Evolutionary conservation across 2,888 invertebrate genomes (phyloP).

Genomic region (Pinctada fucata): DNA sequence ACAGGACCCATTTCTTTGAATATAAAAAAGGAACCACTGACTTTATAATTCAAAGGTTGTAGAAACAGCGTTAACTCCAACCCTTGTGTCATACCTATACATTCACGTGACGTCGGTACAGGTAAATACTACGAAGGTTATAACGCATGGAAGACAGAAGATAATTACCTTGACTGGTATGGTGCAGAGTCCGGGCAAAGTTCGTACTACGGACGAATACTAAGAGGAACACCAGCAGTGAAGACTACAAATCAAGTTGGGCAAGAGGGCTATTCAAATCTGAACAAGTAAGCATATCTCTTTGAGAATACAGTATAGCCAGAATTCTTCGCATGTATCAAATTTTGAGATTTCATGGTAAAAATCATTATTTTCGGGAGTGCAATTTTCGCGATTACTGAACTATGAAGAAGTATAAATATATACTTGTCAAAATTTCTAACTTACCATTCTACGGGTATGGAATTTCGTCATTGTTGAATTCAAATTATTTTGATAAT

Average conservation of each 20-base stretch:
- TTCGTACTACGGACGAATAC: constrained; percentile 50
- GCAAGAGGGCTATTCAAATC: constrained; percentile 51
- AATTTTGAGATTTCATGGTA: no score
- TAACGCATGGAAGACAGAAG: constrained; percentile 67
- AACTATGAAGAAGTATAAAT: no score
- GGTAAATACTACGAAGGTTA: constrained; percentile 58
- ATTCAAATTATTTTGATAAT: no score
- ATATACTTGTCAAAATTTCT: no score
- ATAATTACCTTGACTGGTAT: constrained; percentile 70
- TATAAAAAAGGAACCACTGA: no score
- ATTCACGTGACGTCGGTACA: constrained; percentile 49
- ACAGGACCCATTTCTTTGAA: no score
- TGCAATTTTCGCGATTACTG: no score
- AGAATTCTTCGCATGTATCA: no score
- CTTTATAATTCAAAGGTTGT: constrained; percentile 50
- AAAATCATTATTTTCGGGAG: no score
- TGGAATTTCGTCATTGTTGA: no score
- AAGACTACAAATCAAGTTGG: constrained; percentile 71
- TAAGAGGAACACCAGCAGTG: constrained; percentile 67
- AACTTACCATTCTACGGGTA: no score
- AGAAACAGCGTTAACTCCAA: constrained; percentile 46
- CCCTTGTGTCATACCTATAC: constrained; percentile 67
- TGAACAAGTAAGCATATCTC: constrained; percentile 59
- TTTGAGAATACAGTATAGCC: neutral
- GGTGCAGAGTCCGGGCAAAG: constrained; percentile 70